Evolutionary conservation across 2,113 vertebrate species (phyloP).

Genomic region (Grus americana): DNA sequence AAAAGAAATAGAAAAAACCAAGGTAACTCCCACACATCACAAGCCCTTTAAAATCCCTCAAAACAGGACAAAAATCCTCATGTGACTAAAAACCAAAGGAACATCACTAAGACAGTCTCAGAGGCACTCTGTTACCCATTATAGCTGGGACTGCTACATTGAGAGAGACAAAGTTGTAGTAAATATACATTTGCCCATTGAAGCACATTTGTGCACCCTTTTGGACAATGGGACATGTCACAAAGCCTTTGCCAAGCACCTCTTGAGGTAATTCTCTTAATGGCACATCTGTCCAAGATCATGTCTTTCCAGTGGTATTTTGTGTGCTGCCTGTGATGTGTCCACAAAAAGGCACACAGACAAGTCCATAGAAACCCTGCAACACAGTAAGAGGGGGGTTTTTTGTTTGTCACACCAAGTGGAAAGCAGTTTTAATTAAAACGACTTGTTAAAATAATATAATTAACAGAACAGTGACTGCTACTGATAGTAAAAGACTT

Average conservation of each 20-base stretch:
- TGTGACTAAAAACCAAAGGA: background rate
- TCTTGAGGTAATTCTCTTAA: background rate
- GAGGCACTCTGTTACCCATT: background rate
- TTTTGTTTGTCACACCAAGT: background rate
- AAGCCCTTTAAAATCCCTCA: background rate
- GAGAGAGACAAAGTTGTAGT: background rate
- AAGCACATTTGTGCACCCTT: background rate
- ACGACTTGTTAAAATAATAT: background rate
- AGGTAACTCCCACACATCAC: background rate
- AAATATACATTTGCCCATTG: background rate
- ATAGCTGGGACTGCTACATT: background rate
- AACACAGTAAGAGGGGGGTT: background rate
- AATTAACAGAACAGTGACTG: background rate
- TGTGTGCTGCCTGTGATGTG: background rate
- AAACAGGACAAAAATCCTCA: background rate
- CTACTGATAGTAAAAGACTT: background rate
- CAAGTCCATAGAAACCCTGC: background rate
- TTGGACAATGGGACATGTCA: background rate
- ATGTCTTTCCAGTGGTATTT: background rate
- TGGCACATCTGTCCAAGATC: background rate
- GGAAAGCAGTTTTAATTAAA: background rate
- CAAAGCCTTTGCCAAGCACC: background rate
- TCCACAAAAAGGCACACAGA: background rate
- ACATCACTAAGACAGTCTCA: background rate
- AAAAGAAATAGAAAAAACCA: background rate